A percentile compares a stretch with the other conserved stretches of the same genome.
phyloP scores from a whole-genome alignment of 2,113 vertebrate species.

The Pachypanchax playfairii region DNA sequence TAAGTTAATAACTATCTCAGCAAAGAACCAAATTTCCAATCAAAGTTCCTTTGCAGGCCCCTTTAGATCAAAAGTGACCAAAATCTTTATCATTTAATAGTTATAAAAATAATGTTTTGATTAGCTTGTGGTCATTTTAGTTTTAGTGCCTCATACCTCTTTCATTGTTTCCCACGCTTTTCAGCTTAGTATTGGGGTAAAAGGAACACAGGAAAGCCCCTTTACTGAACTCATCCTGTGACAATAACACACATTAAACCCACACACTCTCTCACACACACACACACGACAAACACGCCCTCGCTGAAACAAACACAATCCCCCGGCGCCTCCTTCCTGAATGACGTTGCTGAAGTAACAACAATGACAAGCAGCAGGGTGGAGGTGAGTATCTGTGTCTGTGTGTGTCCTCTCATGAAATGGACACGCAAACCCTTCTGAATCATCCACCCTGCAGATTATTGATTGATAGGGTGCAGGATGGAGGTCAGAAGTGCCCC shows the following conservation, averaged over 20 bases:
- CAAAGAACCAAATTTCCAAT: neutral
- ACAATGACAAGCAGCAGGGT: constrained; percentile 76
- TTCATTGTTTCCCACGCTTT: constrained; percentile 66
- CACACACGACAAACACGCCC: constrained; percentile 58
- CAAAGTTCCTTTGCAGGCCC: neutral
- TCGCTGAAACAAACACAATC: constrained; percentile 76
- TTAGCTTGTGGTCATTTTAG: constrained; percentile 1
- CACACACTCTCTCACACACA: constrained; percentile 33
- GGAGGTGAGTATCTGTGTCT: constrained; percentile 52
- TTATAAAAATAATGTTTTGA: neutral
- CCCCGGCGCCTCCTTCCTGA: constrained; percentile 76
- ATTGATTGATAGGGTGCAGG: constrained; percentile 44
- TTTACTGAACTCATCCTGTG: constrained; percentile 52
- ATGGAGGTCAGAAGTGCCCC: constrained; percentile 47
- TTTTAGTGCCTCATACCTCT: constrained; percentile 10
- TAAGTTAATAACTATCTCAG: too few species aligned
- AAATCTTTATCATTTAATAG: neutral
- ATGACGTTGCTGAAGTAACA: constrained; percentile 68
- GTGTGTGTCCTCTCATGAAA: constrained; percentile 38
- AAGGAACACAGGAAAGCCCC: constrained; percentile 71
- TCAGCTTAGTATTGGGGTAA: constrained; percentile 48
- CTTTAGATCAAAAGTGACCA: neutral
- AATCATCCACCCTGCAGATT: constrained; percentile 39
- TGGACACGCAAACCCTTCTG: constrained; percentile 25
- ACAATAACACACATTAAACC: constrained; percentile 36